These are phyloP conservation scores for Zaprionus nigranus DNA, from an alignment of 1,140 invertebrate species.

Conservation along the genomic window DNA sequence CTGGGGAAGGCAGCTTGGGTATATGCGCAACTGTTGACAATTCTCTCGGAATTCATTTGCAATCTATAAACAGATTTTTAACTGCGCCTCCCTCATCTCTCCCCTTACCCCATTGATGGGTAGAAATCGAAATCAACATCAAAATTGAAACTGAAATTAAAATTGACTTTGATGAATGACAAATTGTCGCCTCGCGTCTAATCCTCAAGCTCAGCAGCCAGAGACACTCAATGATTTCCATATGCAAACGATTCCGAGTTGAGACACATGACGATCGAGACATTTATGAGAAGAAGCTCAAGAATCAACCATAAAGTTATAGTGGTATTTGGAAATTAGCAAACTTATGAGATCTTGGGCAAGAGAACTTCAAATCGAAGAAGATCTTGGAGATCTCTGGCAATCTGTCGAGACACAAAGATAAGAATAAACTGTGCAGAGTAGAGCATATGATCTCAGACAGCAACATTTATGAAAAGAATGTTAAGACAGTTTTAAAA, in stretches of 20 bases:
- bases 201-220: not conserved
- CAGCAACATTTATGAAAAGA: no score
- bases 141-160: slow-evolving; percentile 32
- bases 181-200: slow-evolving; percentile 20
- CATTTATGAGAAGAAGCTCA: not conserved
- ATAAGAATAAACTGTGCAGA: no score
- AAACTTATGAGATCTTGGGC: not conserved
- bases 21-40: slow-evolving; percentile 51
- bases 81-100: slow-evolving; percentile 1
- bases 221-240: not conserved
- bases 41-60: slow-evolving; percentile 46
- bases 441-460: no score
- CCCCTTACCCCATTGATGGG: slow-evolving; percentile 20
- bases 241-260: not conserved
- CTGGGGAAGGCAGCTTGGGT: not conserved
- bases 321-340: not conserved
- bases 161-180: slow-evolving; percentile 37
- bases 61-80: slow-evolving; percentile 52
- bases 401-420: not conserved
- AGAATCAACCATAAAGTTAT: no score
- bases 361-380: not conserved
- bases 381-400: not conserved
- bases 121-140: slow-evolving; percentile 6
- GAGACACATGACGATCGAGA: not conserved
- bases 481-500: no score